Percentiles rank a stretch among this genome's conserved stretches.
phyloP scores from a whole-genome alignment of 2,797 vertebrate species.

The Limnodromus scolopaceus region DNA sequence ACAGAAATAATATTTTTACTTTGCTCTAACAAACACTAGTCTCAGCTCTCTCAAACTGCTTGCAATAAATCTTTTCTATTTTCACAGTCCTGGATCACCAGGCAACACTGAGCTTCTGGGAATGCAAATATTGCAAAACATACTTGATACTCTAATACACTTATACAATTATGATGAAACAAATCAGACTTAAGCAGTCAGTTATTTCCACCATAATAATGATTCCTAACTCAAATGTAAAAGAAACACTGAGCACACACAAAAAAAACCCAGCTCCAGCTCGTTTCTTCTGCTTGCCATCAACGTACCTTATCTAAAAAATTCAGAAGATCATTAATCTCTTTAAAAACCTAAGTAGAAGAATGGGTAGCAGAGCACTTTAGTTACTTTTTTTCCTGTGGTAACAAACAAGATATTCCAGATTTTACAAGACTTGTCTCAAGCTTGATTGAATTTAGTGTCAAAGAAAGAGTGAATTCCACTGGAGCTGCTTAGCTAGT shows the following conservation, averaged over 20 bases:
- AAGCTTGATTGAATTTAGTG: neutral
- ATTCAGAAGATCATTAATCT: neutral
- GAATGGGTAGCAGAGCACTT: neutral
- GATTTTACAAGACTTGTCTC: neutral
- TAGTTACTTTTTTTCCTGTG: neutral
- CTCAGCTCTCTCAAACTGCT: neutral
- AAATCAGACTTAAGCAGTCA: neutral
- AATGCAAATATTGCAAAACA: neutral
- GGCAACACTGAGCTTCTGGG: neutral
- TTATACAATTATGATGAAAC: neutral
- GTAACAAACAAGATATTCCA: neutral
- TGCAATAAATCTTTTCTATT: neutral
- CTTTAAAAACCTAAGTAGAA: neutral
- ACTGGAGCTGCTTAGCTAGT: neutral
- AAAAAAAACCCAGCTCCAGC: rapidly evolving
- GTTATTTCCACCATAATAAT: neutral
- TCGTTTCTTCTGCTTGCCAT: neutral
- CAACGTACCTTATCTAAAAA: neutral
- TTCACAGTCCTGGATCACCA: neutral
- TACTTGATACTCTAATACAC: neutral
- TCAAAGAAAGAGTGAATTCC: neutral
- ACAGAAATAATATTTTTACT: neutral
- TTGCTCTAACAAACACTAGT: neutral
- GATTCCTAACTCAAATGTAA: neutral
- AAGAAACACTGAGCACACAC: neutral